These are phyloP conservation scores for Corythornis madagascariensis DNA, from an alignment of 2,113 vertebrate species.

Conservation along the genomic window DNA sequence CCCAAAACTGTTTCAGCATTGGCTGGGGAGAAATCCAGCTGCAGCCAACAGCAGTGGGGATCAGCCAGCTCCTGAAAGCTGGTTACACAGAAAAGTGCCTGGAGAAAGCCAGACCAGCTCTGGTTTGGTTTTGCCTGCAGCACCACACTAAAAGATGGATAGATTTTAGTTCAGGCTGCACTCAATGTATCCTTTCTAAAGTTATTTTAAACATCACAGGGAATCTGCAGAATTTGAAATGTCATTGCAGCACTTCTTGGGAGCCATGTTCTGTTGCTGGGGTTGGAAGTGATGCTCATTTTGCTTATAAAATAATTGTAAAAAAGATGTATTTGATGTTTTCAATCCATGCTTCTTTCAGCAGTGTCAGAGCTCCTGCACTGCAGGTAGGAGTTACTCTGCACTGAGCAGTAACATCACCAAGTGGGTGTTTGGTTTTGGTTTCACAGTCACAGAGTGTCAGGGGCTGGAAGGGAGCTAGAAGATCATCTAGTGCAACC, in stretches of 20 bases:
- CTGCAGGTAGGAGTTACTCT: not conserved
- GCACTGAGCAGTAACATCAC: not conserved
- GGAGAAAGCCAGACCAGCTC: not conserved
- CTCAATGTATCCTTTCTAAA: not conserved
- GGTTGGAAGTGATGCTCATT: not conserved
- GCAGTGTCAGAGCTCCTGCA: not conserved
- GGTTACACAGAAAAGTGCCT: accelerated
- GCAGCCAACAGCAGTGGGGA: not conserved
- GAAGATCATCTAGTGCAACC: too few species aligned
- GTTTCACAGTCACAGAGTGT: too few species aligned
- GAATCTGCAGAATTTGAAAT: not conserved
- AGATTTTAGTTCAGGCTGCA: not conserved
- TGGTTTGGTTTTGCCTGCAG: not conserved
- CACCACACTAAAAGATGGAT: not conserved
- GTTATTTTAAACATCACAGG: not conserved
- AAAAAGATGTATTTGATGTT: not conserved
- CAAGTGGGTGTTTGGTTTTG: not conserved
- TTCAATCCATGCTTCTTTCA: not conserved
- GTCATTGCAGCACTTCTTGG: not conserved
- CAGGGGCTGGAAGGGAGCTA: too few species aligned
- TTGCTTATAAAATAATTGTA: not conserved
- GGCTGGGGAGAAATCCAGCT: not conserved
- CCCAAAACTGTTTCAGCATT: not conserved
- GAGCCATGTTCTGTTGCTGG: not conserved
- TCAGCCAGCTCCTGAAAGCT: not conserved